Base-by-base conservation (phyloP, 2,797 vertebrate species). In the Margarornis squamiger region DNA sequence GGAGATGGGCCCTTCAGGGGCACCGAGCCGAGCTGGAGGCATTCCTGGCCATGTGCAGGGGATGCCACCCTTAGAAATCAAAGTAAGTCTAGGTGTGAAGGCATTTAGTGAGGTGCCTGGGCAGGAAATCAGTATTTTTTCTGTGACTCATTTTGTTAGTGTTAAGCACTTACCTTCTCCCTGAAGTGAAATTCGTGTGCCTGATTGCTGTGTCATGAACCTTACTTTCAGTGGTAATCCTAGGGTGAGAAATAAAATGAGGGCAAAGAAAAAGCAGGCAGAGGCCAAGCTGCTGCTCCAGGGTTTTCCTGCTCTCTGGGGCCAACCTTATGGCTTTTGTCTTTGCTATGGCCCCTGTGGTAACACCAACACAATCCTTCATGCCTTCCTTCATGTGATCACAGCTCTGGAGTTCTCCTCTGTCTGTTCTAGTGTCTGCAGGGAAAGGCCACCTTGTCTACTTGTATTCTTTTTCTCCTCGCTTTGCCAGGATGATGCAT, bases 111-210 rank as follows among this genome's bases (percentile, higher is more conserved):
- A 95, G 70, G 36, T 82, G 58, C 29, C 51, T 79, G 66, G 32
- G 58, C 54, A 95, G 86, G 68, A 91, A 94, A 75, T 62, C 22
- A 39, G 3, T 54, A 4, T 26, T 72, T 43, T 45, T 54, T 65
- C 83, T 36, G 38, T 75, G 86, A 78, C 76, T 93, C 13, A 21
- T 95, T 93, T 88, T 90, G 55, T 78, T 88, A 86, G n/a, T 24
- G 12, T 91, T 91, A 94, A 89, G 58, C 51, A 54, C 27, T 68
- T 84, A 51, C 55, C 27, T 91, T 79, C 61, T 88, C 63, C 52
- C 80, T 57, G 51, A 86, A 88, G 94, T 79, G 62, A 93, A 70
- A 73, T 92, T 30, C 0, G 0, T 86, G 70, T 66, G 59, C 51
- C 59, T 85, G 80, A 66, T 73, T 73, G 23, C 63, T 90, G 38